Base-by-base conservation (phyloP, 2,888 invertebrate genomes). In the Schizaphis graminum region DNA sequence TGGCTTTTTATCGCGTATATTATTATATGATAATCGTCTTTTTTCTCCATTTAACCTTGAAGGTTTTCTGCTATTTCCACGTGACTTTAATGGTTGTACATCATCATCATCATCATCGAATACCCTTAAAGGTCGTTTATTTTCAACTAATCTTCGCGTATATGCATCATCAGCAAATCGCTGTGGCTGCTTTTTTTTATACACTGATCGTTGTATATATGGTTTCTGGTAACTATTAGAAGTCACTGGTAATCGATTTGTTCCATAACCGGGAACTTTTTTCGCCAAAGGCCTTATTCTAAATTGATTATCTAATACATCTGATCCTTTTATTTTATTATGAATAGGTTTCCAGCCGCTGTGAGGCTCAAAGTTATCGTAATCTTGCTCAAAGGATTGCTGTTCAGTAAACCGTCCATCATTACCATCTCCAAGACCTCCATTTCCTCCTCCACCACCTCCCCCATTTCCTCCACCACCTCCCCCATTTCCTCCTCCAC, bases 281-380 rank as follows among this genome's bases (percentile, higher is more conserved):
- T 94, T 90, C 26, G 5, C 41, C 16, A 21, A 16, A 28, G 44
- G 89, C 21, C 16, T 93, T 26, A 13, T 49, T 41, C 41, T n/a
- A 49, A 86, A 86, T 21, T 90, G 85, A 24, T 85, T 28, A 0
- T 86, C 53, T 44, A 44, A 84, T 57, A 26, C 26, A 56, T 56
- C 56, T 5, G 93, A 61, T n/a, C 8, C n/a, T 56, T 88, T 35
- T 86, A 57, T 49, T 35, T 90, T 61, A 61, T 77, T 77, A n/a
- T 85, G 84, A 86, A 94, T 57, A 61, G 93, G 84, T 85, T 1
- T 90, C 90, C 90, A 94, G n/a, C 90, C 93, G 4, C 89, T 61
- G 0, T 41, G 90, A 41, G 84, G 35, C 49, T 94, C 90, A 47
- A 84, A 89, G 47, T 47, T 86, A 41, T 94, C 93, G 28, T 86